Conservation (phyloP, 2,888 invertebrate species). For the Amaurobius ferox region DNA sequence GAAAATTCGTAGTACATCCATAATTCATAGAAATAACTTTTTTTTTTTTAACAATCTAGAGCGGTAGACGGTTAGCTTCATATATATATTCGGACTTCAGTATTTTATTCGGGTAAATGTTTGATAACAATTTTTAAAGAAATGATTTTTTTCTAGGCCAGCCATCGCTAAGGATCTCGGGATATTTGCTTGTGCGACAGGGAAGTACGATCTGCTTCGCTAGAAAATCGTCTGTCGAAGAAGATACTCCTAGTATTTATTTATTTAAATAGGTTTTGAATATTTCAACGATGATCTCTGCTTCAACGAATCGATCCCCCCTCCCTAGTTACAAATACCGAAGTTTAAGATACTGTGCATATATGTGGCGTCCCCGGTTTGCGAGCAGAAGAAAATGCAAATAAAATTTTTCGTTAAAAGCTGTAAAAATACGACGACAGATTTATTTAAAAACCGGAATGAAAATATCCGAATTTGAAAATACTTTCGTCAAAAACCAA, state of each 20-base stretch:
- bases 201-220: not conserved
- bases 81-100: slow-evolving; percentile 7
- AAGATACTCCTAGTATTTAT: not conserved
- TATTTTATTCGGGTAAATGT: slow-evolving; percentile 47
- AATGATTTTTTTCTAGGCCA: not conserved
- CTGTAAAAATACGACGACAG: too few species aligned
- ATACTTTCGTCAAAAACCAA: too few species aligned
- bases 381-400: not conserved
- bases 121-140: slow-evolving; percentile 25
- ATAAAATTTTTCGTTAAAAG: too few species aligned
- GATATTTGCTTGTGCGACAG: not conserved
- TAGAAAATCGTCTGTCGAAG: not conserved
- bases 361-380: not conserved
- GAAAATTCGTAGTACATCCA: slow-evolving; percentile 23
- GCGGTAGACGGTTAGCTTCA: not conserved
- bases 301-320: not conserved
- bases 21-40: slow-evolving; percentile 40
- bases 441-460: too few species aligned
- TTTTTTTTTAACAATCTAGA: not conserved
- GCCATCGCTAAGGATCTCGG: not conserved
- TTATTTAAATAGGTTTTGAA: not conserved
- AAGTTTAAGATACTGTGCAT: too few species aligned
- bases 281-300: not conserved
- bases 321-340: not conserved
- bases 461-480: too few species aligned